Evolutionary conservation across 1,140 invertebrate species (phyloP), one percentile per base, ranked within the genome.

Genomic region (Drosophila murphyi): DNA sequence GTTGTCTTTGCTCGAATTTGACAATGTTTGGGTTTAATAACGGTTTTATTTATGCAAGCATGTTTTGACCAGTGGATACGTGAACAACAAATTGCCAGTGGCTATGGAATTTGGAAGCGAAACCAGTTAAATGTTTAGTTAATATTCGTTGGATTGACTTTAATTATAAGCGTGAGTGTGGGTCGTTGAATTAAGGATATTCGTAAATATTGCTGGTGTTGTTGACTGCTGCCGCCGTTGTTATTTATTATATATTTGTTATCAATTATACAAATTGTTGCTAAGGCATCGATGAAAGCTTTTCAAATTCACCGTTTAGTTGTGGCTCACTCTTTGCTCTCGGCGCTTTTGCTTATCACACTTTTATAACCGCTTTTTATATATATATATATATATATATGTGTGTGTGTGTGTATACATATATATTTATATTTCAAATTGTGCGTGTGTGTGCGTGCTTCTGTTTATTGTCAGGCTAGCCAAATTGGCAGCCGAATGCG

Each of bases 61-160:
- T 64, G 51, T 57, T 37, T 37, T 68, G 61, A 20, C 63, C 34
- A 52, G 62, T 43, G 6, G 28, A 54, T 37, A 56, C 48, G 67
- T 61, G 59, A 62, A 61, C 64, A 73, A 68, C 64, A 60, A 69
- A 47, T 68, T 68, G 64, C 64, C 56, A 48, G 71, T 47, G 64
- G 71, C 71, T 73, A 69, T 55, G 50, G 56, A 69, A 73, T 60
- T 73, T 48, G 64, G 63, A 50, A 73, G 64, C 37, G 35, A 68
- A 74, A 74, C 64, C 57, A 74, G 64, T 74, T 74, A 47, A 57
- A 68, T 2, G 20, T 73, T 73, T 73, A 68, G 41, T 60, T 41
- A 32, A 55, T 48, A 73, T 73, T 73, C 70, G 63, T 29, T 74
- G 56, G 72, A 74, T 74, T 70, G 56, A 70, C 62, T 74, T 56